A percentile compares a stretch with the other conserved stretches of the same genome.
These are phyloP conservation scores for Conger conger DNA, from an alignment of 2,113 vertebrate species.

Conservation along the genomic window DNA sequence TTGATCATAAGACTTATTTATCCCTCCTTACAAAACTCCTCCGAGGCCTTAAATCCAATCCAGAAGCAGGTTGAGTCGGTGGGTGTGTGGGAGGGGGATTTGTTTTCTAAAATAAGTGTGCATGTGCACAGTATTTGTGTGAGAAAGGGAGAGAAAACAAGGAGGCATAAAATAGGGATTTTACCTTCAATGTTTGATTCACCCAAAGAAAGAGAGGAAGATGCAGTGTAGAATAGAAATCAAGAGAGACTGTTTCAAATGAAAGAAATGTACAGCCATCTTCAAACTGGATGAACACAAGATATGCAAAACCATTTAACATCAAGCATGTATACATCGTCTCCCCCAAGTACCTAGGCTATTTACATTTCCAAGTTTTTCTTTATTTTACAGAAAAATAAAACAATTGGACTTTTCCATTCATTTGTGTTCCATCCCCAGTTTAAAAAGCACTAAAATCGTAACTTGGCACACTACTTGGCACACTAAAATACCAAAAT, in stretches of 20 bases:
- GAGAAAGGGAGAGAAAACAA: background rate
- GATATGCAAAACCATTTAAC: slow-evolving; percentile 88
- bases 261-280: slow-evolving; percentile 51
- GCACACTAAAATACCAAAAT: slow-evolving; percentile 81
- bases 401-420: slow-evolving; percentile 51
- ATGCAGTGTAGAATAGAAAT: slow-evolving; percentile 24
- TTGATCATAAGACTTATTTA: background rate
- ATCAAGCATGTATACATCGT: slow-evolving; percentile 30
- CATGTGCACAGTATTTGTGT: background rate
- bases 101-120: background rate
- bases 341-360: slow-evolving; percentile 48
- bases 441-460: slow-evolving; percentile 78
- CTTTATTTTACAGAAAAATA: slow-evolving; percentile 65
- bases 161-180: background rate
- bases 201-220: slow-evolving; percentile 12
- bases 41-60: background rate
- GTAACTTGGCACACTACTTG: slow-evolving; percentile 79
- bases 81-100: background rate
- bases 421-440: slow-evolving; percentile 61
- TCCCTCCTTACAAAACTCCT: background rate
- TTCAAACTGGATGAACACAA: slow-evolving; percentile 75
- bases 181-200: background rate
- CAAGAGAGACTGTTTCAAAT: slow-evolving; percentile 42
- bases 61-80: background rate
- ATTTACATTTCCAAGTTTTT: slow-evolving; percentile 57